Evolutionary conservation across 2,113 vertebrate species (phyloP), one percentile per base, ranked within the genome.

Genomic region (Drymodes brunneopygia): DNA sequence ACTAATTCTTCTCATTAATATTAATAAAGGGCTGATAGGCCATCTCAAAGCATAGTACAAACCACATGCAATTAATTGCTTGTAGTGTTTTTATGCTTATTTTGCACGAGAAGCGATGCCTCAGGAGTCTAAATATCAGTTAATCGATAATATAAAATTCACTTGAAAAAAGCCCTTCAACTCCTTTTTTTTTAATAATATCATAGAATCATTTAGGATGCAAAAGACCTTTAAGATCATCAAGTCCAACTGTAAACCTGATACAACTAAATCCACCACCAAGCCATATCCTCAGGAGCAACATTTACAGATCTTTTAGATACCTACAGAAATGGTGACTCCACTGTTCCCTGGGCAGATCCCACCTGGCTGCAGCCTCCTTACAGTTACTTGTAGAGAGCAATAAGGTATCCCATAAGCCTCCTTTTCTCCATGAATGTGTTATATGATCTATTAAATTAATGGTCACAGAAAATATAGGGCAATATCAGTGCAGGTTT

Each of bases 1-100:
- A 95, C 96, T 98, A 98, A 97, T 98, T 98, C 96, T 95, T 91
- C 95, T 98, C 97, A 98, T 98, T 98, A 98, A 98, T 98, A 98
- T 98, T 98, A 98, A 98, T 98, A 97, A 97, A 97, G 95, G 94
- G 73, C 88, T 96, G 96, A 97, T 98, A 97, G 97, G 93, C 97
- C 96, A 94, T 94, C 91, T 97, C 88, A 92, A 97, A 98, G 91
- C 78, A 80, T 90, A 91, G 88, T 94, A 95, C 31, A 89, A 96
- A 96, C 92, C 45, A 42, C 90, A 95, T 95, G 90, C 97, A 98
- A 97, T 98, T 98, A 98, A 98, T 98, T 97, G 96, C 97, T 97
- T 97, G 96, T 97, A 97, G 96, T 98, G 95, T 97, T 98, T 97
- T 96, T 94, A 98, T 97, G 97, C 98, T 98, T 98, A 97, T 98